Conservation (phyloP, 2,888 invertebrate genomes). For the Eupithecia pulchellata region DNA sequence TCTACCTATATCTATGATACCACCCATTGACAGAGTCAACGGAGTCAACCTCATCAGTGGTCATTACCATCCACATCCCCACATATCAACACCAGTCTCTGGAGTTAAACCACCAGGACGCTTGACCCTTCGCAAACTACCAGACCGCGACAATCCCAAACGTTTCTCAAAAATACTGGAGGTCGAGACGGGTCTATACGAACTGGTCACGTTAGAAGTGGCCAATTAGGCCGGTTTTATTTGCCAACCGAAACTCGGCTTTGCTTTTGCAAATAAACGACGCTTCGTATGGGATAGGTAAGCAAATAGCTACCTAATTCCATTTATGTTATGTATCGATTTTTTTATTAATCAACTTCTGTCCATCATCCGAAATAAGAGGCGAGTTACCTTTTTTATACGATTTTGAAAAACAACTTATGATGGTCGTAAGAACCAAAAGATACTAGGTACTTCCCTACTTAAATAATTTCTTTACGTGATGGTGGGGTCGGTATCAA, state of each 20-base stretch:
- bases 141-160: not conserved
- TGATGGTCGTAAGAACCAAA: not conserved
- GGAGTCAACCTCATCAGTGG: slow-evolving; percentile 37
- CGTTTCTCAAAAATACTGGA: slow-evolving; percentile 20
- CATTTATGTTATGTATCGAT: not conserved
- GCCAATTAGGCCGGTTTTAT: slow-evolving; percentile 48
- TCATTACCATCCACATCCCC: slow-evolving; percentile 42
- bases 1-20: not conserved
- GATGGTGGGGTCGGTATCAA: not conserved
- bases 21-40: slow-evolving; percentile 30
- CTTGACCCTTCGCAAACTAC: slow-evolving; percentile 36
- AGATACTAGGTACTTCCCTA: not conserved
- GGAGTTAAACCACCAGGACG: slow-evolving; percentile 39
- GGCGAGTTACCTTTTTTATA: not conserved
- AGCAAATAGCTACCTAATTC: not conserved
- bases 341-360: not conserved
- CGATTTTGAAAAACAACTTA: not conserved
- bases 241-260: slow-evolving; percentile 46
- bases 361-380: not conserved
- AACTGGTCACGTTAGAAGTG: slow-evolving; percentile 41
- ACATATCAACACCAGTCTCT: slow-evolving; percentile 47
- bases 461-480: not conserved
- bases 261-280: slow-evolving; percentile 46
- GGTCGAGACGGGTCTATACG: slow-evolving; percentile 34
- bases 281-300: slow-evolving; percentile 5